These are phyloP conservation scores for Enoplosus armatus DNA, from an alignment of 2,797 vertebrate species.

Conservation along the genomic window DNA sequence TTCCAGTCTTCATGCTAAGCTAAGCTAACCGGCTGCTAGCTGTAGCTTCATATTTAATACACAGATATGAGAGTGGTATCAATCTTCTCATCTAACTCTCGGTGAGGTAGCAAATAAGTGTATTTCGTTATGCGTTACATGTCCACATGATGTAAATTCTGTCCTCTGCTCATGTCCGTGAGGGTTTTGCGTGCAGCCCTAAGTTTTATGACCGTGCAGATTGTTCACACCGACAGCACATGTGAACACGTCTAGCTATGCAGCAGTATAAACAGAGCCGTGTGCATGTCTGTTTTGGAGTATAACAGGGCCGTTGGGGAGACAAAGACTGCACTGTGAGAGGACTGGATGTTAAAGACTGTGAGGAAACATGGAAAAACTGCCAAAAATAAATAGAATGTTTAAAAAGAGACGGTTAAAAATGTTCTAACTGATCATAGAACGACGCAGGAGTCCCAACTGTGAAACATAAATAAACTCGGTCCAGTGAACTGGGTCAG, in stretches of 20 bases:
- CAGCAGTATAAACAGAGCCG: constrained; percentile 6
- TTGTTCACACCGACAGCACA: neutral
- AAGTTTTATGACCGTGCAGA: neutral
- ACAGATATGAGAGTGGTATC: neutral
- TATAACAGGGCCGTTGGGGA: constrained; percentile 9
- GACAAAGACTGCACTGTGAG: constrained; percentile 37
- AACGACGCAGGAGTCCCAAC: constrained; percentile 26
- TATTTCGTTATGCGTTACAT: neutral
- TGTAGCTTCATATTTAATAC: too few species aligned
- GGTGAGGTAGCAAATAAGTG: neutral
- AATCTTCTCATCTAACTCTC: neutral
- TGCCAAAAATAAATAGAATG: constrained; percentile 42
- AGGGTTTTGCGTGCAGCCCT: neutral
- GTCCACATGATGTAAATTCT: neutral
- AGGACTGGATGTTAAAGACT: constrained; percentile 8
- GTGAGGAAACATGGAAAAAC: constrained; percentile 35
- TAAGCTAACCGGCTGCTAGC: too few species aligned
- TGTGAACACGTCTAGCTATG: neutral
- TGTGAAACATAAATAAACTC: constrained; percentile 60
- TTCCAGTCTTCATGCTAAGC: too few species aligned
- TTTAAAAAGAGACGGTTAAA: constrained; percentile 15
- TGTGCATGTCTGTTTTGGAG: neutral
- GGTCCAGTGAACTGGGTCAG: constrained; percentile 62
- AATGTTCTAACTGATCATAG: constrained; percentile 14
- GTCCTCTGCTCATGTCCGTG: neutral